Base-by-base conservation (phyloP, 2,113 vertebrate species). In the Nematolebias whitei region DNA sequence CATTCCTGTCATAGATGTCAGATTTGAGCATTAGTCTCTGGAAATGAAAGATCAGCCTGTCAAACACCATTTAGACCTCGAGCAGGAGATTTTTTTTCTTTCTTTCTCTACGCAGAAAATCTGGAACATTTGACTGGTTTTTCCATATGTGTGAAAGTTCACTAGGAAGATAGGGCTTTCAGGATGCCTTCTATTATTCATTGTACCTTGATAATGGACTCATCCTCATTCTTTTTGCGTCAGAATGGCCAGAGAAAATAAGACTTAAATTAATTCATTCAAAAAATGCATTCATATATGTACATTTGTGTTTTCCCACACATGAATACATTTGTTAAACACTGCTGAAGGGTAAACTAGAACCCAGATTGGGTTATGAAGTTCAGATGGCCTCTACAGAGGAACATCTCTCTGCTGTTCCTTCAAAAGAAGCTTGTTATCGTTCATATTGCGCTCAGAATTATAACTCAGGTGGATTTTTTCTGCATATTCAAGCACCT, bases 111-210 rank as follows among this genome's bases (percentile, higher is more conserved):
- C 63, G 39, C 57, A 60, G 82, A 56, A 60, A 63, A 63, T 72
- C 57, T 49, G 51, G 19, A 14, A 22, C 55, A 50, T 32, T 38
- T 74, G 55, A 47, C 55, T 60, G 58, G 12, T 29, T 54, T 12
- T 47, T 58, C 57, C 64, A 22, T 12, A 22, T 57, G 65, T 44
- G 43, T 44, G 43, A n/a, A 18, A 5, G 43, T 16, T 5, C 1
- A 35, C 32, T 35, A 49, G 49, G 47, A 39, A 68, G 61, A 52
- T 64, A 44, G 20, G 77, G 71, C 68, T 78, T 69, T 80, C 77
- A 71, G 65, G 35, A 55, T 50, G 47, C 55, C 69, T 38, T 86
- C 69, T 75, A 78, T 87, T 86, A 88, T 87, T 87, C 67, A 87
- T 85, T 62, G 52, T 38, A 68, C 32, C 57, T 59, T 70, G 64